Conservation (phyloP, 23 tunicate genomes). For the Halocynthia aurantium region DNA sequence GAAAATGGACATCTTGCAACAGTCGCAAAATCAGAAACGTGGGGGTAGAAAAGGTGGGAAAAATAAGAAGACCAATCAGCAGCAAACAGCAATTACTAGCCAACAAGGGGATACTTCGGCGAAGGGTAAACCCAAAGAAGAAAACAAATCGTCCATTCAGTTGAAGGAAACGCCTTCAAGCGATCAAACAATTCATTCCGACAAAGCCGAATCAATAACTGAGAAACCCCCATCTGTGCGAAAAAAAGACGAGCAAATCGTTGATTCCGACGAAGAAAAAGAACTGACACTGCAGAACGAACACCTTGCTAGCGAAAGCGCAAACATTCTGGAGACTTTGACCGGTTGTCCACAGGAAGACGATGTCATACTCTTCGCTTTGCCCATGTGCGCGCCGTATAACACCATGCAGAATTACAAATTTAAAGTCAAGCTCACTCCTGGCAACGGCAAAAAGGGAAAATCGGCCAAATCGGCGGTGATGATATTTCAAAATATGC, state of each 20-base stretch:
- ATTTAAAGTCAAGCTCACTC: conserved; percentile 92
- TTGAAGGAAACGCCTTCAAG: background rate
- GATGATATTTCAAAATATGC: conserved; percentile 47
- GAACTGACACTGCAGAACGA: conserved; percentile 59
- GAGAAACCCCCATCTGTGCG: background rate
- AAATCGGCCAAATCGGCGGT: conserved; percentile 86
- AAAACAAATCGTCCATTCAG: background rate
- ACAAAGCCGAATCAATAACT: background rate
- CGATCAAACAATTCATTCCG: background rate
- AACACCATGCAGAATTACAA: conserved; percentile 83
- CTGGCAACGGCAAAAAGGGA: conserved; percentile 92
- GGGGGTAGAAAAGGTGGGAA: conserved; percentile 21
- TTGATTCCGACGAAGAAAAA: conserved; percentile 74
- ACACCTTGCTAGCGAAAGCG: conserved; percentile 38
- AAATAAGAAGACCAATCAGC: background rate
- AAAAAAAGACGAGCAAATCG: background rate
- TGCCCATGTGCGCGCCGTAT: conserved; percentile 89
- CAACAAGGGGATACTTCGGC: background rate
- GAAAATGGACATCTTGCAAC: conserved; percentile 74
- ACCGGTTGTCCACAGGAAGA: conserved; percentile 83
- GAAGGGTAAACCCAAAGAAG: background rate
- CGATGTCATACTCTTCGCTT: conserved; percentile 71
- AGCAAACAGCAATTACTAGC: background rate
- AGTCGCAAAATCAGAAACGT: conserved; percentile 25
- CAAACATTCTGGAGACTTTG: conserved; percentile 49